Base-by-base conservation (phyloP, 2,888 invertebrate genomes). In the Hymenopus coronatus region DNA sequence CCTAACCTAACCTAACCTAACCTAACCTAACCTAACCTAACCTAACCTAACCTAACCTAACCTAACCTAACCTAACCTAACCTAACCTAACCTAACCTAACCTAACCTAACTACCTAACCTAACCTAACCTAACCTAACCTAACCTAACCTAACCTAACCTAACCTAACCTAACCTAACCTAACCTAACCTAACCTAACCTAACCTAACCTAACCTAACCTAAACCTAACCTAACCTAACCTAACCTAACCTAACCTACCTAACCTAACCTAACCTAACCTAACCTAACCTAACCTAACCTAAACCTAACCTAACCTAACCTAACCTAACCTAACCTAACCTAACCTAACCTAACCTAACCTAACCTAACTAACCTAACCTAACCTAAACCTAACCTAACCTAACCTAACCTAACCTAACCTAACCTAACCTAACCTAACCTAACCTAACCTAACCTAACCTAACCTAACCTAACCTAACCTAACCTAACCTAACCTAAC, bases 381-480 rank as follows among this genome's bases (percentile, higher is more conserved):
- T 82, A 82, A 82, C 82, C 30, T 30, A 30, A 30, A 2, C 30
- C 6, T 4, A 30, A 2, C 30, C 30, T 30, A 30, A 30, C 30
- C 27, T 82, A 82, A 82, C 25, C 82, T 27, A n/a, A 82, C 82
- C 82, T 81, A 81, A 81, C 82, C 82, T 81, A 81, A 81, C 82
- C 82, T 81, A 81, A 81, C 82, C 82, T 81, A 81, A 82, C 33
- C 83, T 83, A 89, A 83, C 89, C 87, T 82, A 87, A 89, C 87
- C 89, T 88, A n/a, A n/a, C n/a, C n/a, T n/a, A n/a, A n/a, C n/a
- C n/a, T n/a, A n/a, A 4, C n/a, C n/a, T n/a, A n/a, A 82, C 33
- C 83, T 83, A 89, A 83, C 89, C 87, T 82, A 87, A 89, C 87
- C 89, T 88, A n/a, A n/a, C n/a, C n/a, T n/a, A n/a, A n/a, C n/a